Percentiles rank a stretch among this genome's conserved stretches.
These are phyloP conservation scores for Shargacucullia verbasci DNA, from an alignment of 2,888 invertebrate genomes.

Conservation along the genomic window DNA sequence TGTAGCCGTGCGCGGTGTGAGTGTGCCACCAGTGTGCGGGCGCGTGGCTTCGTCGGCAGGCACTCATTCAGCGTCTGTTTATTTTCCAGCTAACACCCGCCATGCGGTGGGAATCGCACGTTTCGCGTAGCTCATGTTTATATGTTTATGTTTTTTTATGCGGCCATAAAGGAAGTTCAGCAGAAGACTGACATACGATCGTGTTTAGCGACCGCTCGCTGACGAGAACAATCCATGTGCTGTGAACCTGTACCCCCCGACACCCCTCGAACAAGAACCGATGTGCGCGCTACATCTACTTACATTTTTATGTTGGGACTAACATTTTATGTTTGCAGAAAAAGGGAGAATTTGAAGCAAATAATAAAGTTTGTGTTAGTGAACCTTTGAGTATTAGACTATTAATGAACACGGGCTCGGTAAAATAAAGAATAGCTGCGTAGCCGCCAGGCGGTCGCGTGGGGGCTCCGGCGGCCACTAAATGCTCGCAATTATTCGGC, in stretches of 20 bases:
- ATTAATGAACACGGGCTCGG: too few species aligned
- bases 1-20: background rate
- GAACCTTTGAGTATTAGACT: too few species aligned
- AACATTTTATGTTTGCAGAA: too few species aligned
- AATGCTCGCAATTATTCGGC: too few species aligned
- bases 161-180: slow-evolving; percentile 32
- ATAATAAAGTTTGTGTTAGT: too few species aligned
- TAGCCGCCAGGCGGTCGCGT: too few species aligned
- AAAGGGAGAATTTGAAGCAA: too few species aligned
- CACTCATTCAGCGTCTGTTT: slow-evolving; percentile 8
- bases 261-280: background rate
- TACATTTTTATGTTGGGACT: background rate
- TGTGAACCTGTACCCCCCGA: too few species aligned
- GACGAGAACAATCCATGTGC: too few species aligned
- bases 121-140: slow-evolving; percentile 34
- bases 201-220: background rate
- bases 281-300: background rate
- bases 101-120: slow-evolving; percentile 24
- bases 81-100: slow-evolving; percentile 30
- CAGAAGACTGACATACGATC: slow-evolving; percentile 18
- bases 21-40: background rate
- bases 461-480: too few species aligned
- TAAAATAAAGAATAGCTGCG: too few species aligned
- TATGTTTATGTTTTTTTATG: slow-evolving; percentile 30
- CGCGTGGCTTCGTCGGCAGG: background rate